Evolutionary conservation across 2,113 vertebrate species (phyloP).

Genomic region (Saguinus midas): DNA sequence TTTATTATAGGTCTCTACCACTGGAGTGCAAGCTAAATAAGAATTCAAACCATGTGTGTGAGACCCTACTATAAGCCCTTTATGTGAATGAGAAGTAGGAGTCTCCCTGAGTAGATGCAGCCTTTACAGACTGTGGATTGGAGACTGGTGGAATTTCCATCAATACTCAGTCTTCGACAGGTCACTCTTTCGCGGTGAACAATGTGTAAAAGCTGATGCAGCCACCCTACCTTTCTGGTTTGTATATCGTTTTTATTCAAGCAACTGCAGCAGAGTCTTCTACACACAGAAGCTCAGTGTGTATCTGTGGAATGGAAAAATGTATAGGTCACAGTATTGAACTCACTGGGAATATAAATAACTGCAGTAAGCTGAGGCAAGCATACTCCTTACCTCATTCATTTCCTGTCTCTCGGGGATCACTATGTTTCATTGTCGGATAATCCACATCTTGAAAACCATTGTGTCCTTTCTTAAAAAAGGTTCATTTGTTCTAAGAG

Average conservation of each 20-base stretch:
- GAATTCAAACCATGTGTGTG: not conserved
- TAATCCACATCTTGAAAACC: not conserved
- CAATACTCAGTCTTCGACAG: fast-evolving
- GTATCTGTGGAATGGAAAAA: not conserved
- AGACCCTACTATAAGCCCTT: not conserved
- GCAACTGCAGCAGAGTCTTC: not conserved
- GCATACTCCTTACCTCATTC: not conserved
- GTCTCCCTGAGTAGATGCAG: no score
- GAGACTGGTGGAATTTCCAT: not conserved
- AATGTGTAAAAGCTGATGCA: fast-evolving
- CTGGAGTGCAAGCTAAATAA: not conserved
- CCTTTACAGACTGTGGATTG: no score
- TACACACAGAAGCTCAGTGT: not conserved
- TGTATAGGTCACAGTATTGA: not conserved
- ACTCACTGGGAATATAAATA: not conserved
- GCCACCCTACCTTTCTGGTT: not conserved
- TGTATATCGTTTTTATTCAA: not conserved
- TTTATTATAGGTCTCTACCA: not conserved
- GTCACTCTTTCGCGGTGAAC: fast-evolving
- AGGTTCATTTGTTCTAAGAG: not conserved
- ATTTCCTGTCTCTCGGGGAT: not conserved
- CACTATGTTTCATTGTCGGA: not conserved
- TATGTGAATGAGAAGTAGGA: not conserved
- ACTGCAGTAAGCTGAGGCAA: not conserved
- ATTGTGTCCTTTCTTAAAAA: not conserved